Evolutionary conservation across 2,888 invertebrate genomes (phyloP).

Genomic region (Tipula unca): DNA sequence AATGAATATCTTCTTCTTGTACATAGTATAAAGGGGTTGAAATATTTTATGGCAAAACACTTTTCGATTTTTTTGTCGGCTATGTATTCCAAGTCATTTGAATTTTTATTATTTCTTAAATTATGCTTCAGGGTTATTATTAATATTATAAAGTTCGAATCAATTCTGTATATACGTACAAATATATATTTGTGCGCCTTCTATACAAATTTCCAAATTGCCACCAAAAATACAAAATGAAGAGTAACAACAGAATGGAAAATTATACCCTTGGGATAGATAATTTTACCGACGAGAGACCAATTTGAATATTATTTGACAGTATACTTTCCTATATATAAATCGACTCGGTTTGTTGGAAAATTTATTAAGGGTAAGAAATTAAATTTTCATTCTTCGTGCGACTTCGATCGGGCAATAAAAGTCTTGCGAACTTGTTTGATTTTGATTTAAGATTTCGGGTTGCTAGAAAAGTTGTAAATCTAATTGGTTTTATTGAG

Average conservation of each 20-base stretch:
- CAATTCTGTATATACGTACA: background rate
- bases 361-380: background rate
- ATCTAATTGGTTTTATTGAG: background rate
- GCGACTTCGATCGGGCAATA: background rate
- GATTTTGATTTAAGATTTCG: background rate
- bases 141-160: background rate
- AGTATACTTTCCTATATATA: background rate
- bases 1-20: background rate
- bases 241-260: background rate
- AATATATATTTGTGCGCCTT: background rate
- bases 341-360: background rate
- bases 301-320: constrained; percentile 8
- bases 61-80: background rate
- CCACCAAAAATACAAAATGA: background rate
- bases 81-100: background rate
- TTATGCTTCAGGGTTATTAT: background rate
- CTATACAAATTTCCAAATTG: background rate
- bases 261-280: background rate
- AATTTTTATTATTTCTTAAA: background rate
- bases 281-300: background rate
- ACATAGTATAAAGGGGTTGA: background rate
- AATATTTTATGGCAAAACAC: background rate
- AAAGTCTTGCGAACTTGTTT: background rate
- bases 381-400: background rate
- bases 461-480: background rate